Evolutionary conservation across 1,140 invertebrate genomes (phyloP).

Genomic region (Nilaparvata lugens): DNA sequence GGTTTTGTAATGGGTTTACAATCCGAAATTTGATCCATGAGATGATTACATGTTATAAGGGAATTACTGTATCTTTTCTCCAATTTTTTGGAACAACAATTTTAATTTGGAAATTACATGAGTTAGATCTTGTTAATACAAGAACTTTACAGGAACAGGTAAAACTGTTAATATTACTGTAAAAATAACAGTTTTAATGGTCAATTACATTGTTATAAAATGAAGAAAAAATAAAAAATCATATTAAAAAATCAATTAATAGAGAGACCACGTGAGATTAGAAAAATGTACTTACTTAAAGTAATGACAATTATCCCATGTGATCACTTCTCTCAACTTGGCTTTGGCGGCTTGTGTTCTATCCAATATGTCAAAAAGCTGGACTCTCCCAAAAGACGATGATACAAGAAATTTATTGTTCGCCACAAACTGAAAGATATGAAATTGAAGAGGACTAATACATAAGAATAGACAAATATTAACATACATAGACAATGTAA

Average conservation of each 20-base stretch:
- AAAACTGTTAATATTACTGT: not conserved
- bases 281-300: slow-evolving; percentile 40
- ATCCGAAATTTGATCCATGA: too few relatives aligned
- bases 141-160: not conserved
- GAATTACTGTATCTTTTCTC: too few relatives aligned
- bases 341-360: slow-evolving; percentile 39
- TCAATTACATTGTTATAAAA: not conserved
- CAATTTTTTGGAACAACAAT: too few relatives aligned
- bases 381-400: slow-evolving; percentile 52
- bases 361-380: slow-evolving; percentile 46
- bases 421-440: slow-evolving; percentile 46
- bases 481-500: not conserved
- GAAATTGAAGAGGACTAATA: too few relatives aligned
- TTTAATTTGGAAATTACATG: too few relatives aligned
- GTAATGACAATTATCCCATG: slow-evolving; percentile 54
- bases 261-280: not conserved
- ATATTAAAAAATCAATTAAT: not conserved
- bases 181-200: not conserved
- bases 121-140: not conserved
- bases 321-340: slow-evolving; percentile 37
- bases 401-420: slow-evolving; percentile 52
- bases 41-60: too few relatives aligned
- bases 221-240: not conserved
- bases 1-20: too few relatives aligned
- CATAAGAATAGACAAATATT: not conserved